Evolutionary conservation across 2,113 vertebrate genomes (phyloP), one percentile per base, ranked within the genome.

Genomic region (Calypte anna): DNA sequence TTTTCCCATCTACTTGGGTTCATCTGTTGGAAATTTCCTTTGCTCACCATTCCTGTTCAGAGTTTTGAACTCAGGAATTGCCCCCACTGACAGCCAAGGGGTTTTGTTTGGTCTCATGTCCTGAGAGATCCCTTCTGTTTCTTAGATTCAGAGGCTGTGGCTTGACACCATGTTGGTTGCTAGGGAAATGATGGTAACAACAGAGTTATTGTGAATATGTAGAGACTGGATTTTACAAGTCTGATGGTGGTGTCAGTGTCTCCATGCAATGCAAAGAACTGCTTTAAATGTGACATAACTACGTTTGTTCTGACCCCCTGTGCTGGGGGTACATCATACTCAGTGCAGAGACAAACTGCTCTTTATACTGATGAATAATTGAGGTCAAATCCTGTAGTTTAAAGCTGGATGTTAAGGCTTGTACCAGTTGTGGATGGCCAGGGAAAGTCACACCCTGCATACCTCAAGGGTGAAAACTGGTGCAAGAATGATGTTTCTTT

Each of bases 301-400:
- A 7, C 0, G 0, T 53, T n/a, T 50, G 21, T 54, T 67, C 54
- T 58, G n/a, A 9, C 5, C 9, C 23, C 5, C 3, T 0, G 1
- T 28, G 51, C 33, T 33, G 10, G 25, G 53, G 17, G 14, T 62
- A 40, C 30, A 14, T 24, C 0, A 0, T 5, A 2, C 15, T 66
- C 2, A 0, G 16, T 2, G 0, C 0, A 9, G 62, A 24, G 24
- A 28, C 0, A 3, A 67, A 15, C 31, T 0, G 0, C 67, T 75
- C 43, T 73, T 73, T 19, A 3, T 7, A 2, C 23, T 6, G 5
- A 0, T 12, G 22, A 44, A 9, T 31, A 17, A 20, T 62, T 72
- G 40, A 15, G 3, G 40, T 38, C 0, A 0, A 4, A 74, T 46
- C 13, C 28, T 38, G 4, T 33, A 43, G 7, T 33, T 69, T 51